A percentile compares a stretch with the other conserved stretches of the same genome.
Evolutionary conservation across 2,113 vertebrate genomes (phyloP).

Genomic region (Rattus rattus): DNA sequence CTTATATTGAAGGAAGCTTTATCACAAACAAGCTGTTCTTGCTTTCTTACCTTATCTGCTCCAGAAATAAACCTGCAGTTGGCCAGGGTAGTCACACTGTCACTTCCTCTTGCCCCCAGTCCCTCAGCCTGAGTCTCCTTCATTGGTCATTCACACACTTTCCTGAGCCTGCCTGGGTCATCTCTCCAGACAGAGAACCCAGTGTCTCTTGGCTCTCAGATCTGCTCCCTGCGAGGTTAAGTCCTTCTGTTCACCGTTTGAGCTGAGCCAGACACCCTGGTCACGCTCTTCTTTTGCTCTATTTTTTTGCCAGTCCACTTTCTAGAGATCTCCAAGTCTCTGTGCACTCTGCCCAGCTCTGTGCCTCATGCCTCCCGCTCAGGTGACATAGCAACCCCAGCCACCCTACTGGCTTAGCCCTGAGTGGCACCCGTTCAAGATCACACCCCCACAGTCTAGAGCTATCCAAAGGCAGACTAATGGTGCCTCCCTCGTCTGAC

Average conservation of each 20-base stretch:
- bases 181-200: background rate
- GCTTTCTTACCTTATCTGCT: background rate
- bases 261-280: background rate
- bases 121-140: background rate
- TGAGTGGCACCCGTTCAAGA: fast-evolving
- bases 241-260: background rate
- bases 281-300: no score
- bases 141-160: background rate
- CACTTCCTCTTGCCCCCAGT: background rate
- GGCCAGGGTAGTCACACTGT: background rate
- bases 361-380: background rate
- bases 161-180: background rate
- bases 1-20: background rate
- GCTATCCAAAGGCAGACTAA: background rate
- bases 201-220: background rate
- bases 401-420: background rate
- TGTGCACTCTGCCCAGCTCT: background rate
- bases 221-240: background rate
- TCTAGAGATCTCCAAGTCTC: background rate
- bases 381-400: background rate
- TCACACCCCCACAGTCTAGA: background rate
- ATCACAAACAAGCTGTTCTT: background rate
- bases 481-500: background rate
- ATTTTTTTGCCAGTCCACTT: background rate
- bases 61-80: background rate